Base-by-base conservation (phyloP, 2,113 vertebrate species). In the Python bivittatus region DNA sequence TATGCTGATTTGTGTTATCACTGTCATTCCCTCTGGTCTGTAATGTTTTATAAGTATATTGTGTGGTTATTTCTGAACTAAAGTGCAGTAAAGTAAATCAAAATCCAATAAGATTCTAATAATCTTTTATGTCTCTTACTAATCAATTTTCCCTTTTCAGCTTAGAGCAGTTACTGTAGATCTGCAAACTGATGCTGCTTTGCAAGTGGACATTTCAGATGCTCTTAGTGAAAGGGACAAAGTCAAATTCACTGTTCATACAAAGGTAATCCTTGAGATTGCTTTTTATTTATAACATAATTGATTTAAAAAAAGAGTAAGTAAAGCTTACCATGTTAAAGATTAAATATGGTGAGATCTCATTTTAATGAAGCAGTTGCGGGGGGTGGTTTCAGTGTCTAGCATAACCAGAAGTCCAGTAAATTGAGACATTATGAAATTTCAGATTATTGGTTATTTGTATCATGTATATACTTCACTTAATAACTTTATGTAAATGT, bases 211-310 rank as follows among this genome's bases (percentile, higher is more conserved):
- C 97, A 99, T 99, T 97, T 99, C 99, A 3, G 99, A 99, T 94
- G 99, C 99, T 61, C 98, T 99, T 89, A 99, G 99, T 91, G 99
- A 99, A 95, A 98, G 99, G 94, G 99, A 99, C 97, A 99, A 99
- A 98, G 99, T 99, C 94, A 99, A 99, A 97, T 99, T 99, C 96
- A 99, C 99, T 7, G 99, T 99, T 84, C 99, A 99, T 97, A 99
- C 99, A 94, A 99, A 99, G 99, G 99, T 99, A 97, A 97, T 93
- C 83, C 92, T 52, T 91, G 83, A 25, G 92, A n/a, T 25, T 79
- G 54, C 0, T 87, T 92, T 94, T 17, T 54, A 84, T 92, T 84
- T 52, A 52, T 83, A 29, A 1, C 29, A 52, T 25, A 53, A 27
- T 13, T 10, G 44, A 11, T 92, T 42, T 61, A 38, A n/a, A 27